These are phyloP conservation scores for Schizaphis graminum DNA, from an alignment of 2,888 invertebrate species.

Conservation along the genomic window DNA sequence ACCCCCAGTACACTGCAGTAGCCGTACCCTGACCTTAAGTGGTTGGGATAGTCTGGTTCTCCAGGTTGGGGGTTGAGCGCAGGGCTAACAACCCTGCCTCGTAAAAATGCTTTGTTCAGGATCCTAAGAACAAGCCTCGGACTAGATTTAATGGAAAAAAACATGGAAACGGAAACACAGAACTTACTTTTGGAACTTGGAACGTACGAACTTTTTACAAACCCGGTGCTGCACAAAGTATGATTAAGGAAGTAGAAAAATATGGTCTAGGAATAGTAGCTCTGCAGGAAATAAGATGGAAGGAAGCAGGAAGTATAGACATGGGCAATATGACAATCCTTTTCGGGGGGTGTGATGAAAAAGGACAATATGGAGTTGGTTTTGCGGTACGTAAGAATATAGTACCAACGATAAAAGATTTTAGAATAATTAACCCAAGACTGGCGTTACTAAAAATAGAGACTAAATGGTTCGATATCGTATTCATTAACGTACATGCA, in stretches of 20 bases:
- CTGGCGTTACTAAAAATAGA: no score
- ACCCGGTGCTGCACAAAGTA: not conserved
- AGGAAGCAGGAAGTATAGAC: not conserved
- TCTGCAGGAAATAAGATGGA: not conserved
- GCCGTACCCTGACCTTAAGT: constrained; percentile 3
- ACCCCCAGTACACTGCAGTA: not conserved
- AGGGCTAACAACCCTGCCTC: constrained; percentile 23
- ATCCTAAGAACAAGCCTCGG: not conserved
- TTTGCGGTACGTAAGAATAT: no score
- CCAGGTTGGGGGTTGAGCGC: not conserved
- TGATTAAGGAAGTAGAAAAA: not conserved
- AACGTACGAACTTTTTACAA: not conserved
- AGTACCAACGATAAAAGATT: no score
- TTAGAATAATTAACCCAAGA: no score
- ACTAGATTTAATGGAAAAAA: constrained; percentile 11
- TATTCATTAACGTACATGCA: no score
- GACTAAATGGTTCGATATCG: no score
- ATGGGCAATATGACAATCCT: not conserved
- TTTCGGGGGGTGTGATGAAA: no score
- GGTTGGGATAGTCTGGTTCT: not conserved
- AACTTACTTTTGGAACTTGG: not conserved
- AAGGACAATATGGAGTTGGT: no score
- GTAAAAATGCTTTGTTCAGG: constrained; percentile 16
- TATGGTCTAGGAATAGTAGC: not conserved
- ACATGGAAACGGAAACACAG: not conserved